Base-by-base conservation (phyloP, 1,140 invertebrate genomes). In the Trachelipus rathkii region DNA sequence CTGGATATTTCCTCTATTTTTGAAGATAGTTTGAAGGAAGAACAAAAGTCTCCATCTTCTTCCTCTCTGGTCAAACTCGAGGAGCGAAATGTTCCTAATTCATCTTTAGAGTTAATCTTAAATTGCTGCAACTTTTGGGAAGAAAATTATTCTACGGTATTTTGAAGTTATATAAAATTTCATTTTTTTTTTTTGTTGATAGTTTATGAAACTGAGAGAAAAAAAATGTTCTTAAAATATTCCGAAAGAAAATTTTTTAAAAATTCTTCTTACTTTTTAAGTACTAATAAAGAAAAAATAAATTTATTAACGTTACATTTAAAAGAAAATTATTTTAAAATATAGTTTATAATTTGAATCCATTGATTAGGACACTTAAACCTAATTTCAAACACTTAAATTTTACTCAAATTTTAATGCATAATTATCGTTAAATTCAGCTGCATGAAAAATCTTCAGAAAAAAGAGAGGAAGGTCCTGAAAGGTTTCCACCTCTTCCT, bases 101-200 rank as follows among this genome's bases (percentile, higher is more conserved):
- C 50, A 4, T 66, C 75, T 11, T 73, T 78, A 24, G 77, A 78
- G 46, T 60, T 60, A 44, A 74, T 74, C 23, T 73, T 78, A 53
- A 76, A 73, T 23, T 78, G 74, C 44, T 78, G 77, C 71, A 76
- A 76, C 33, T 74, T 71, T 45, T 78, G 74, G 74, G 73, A 60
- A 15, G 11, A 53, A 67, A 70, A 45, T n/a, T 76, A 74, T 50
- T 78, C 73, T 60, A 23, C 60, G 10, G 74, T 75, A 71, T 70
- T 78, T 23, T 53, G 44, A 2, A 50, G 2, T 53, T 23, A 19
- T 44, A 10, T n/a, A 3, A 33, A 33, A 33, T 33, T 33, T 33
- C 33, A 33, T 33, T 33, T 33, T 3, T 33, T 6, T 33, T 33
- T 33, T 33, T 6, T n/a, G n/a, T n/a, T n/a, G n/a, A n/a, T n/a